Base-by-base conservation (phyloP, 2,797 vertebrate genomes). In the Microctenopoma steveboyesi region DNA sequence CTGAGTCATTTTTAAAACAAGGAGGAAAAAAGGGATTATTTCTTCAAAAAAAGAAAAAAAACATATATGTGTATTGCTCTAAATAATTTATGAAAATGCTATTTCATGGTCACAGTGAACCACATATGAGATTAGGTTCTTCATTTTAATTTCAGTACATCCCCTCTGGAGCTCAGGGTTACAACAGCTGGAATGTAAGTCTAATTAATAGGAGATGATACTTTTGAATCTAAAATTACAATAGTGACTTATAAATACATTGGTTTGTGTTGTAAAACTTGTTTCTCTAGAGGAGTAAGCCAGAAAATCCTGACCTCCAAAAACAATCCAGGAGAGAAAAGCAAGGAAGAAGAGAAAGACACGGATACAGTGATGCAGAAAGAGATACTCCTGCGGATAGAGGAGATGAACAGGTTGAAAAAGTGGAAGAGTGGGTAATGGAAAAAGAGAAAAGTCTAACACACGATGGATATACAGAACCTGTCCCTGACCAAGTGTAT, bases 131-230 rank as follows among this genome's bases (percentile, higher is more conserved):
- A 70, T 58, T 71, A 58, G 10, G 5, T 5, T 16, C 42, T 62
- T 64, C 3, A 12, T 75, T 80, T 79, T 69, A 63, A 68, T 87
- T 90, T 25, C 72, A 95, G 94, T 83, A 74, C 65, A 18, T 43
- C 0, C 74, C 86, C 51, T 93, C 94, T 76, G 94, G 94, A 64
- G 86, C 93, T 71, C 90, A 59, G 7, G 89, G 72, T 57, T 76
- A 72, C 0, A 91, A 74, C 48, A 91, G 72, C 13, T 86, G 83
- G 64, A 92, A 86, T 79, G 95, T 96, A 85, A 92, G 78, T 39
- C 37, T 58, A 5, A 50, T 61, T 30, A 27, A 15, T 4, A 3
- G 11, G 35, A 27, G 3, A 25, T 28, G 35, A 52, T 7, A 30
- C 8, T 0, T 13, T 3, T 49, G 35, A 11, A 62, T 58, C 7